A percentile compares a stretch with the other conserved stretches of the same genome.
These are phyloP conservation scores for Stenichneumon culpator DNA, from an alignment of 2,888 invertebrate species.

Conservation along the genomic window DNA sequence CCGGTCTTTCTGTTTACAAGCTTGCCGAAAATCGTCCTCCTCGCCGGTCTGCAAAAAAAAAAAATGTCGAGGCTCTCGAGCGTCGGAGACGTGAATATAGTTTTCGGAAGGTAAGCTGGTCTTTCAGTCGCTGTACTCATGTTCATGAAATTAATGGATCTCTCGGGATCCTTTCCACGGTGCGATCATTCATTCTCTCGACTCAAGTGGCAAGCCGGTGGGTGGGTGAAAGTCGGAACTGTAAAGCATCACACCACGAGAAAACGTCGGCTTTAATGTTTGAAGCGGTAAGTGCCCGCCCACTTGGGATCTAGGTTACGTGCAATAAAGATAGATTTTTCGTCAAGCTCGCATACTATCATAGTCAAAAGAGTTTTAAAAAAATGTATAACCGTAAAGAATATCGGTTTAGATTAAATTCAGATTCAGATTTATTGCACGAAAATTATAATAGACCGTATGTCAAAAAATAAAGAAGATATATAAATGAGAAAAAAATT, in stretches of 20 bases:
- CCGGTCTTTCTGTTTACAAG: not conserved
- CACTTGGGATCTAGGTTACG: conserved; percentile 42
- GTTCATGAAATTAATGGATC: conserved; percentile 20
- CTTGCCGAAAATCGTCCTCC: not conserved
- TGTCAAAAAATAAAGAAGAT: too few relatives aligned
- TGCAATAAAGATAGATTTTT: conserved; percentile 12
- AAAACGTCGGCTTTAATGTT: conserved; percentile 71
- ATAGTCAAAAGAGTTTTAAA: not conserved
- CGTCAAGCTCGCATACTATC: not conserved
- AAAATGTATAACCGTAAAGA: not conserved
- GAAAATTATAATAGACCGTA: too few relatives aligned
- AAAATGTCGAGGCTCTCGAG: not conserved
- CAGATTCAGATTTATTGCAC: not conserved
- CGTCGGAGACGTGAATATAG: conserved; percentile 3
- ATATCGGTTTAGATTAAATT: not conserved
- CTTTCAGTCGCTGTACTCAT: not conserved
- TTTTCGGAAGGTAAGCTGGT: not conserved
- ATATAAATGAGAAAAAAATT: too few relatives aligned
- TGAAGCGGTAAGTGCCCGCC: conserved; percentile 67
- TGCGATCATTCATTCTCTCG: conserved; percentile 39
- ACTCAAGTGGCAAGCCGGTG: conserved; percentile 11
- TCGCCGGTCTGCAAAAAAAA: not conserved
- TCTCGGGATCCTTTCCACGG: conserved; percentile 13
- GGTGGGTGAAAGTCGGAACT: conserved; percentile 27
- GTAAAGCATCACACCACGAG: conserved; percentile 57